Evolutionary conservation across 2,797 vertebrate genomes (phyloP).

Genomic region (Aldrovandia affinis): DNA sequence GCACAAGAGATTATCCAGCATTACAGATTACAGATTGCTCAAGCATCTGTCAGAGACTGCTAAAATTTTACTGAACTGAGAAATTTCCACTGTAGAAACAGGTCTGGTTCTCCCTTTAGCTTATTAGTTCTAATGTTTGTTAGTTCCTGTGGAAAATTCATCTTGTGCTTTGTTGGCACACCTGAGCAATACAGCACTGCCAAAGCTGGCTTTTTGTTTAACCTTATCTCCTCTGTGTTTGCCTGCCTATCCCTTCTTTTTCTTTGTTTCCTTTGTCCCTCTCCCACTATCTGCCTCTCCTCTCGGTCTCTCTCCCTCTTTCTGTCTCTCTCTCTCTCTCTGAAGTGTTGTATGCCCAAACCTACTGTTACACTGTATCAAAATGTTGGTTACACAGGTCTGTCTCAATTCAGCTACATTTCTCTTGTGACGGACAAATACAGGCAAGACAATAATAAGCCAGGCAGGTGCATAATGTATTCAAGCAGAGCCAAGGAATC

Average conservation of each 20-base stretch:
- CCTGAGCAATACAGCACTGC: background rate
- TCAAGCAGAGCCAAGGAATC: background rate
- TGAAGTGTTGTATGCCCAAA: background rate
- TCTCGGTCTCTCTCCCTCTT: background rate
- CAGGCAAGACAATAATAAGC: background rate
- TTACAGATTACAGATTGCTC: constrained; percentile 54
- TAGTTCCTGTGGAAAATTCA: background rate
- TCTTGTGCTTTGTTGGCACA: background rate
- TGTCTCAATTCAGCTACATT: background rate
- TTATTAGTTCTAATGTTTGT: background rate
- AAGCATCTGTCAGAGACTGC: constrained; percentile 53
- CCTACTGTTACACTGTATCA: background rate
- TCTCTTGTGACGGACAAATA: background rate
- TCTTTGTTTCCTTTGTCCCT: background rate
- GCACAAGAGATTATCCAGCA: constrained; percentile 57
- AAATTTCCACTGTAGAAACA: background rate
- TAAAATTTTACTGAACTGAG: background rate
- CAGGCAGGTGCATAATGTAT: background rate
- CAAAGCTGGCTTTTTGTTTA: background rate
- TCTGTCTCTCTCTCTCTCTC: background rate
- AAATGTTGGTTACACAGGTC: background rate
- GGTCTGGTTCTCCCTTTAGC: background rate
- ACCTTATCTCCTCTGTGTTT: background rate
- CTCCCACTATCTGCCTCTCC: background rate
- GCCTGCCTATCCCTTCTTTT: background rate